A percentile compares a stretch with the other conserved stretches of the same genome.
Evolutionary conservation across 64 coral and sea anemone genomes (phyloP).

Genomic region (Trachythela sp.): DNA sequence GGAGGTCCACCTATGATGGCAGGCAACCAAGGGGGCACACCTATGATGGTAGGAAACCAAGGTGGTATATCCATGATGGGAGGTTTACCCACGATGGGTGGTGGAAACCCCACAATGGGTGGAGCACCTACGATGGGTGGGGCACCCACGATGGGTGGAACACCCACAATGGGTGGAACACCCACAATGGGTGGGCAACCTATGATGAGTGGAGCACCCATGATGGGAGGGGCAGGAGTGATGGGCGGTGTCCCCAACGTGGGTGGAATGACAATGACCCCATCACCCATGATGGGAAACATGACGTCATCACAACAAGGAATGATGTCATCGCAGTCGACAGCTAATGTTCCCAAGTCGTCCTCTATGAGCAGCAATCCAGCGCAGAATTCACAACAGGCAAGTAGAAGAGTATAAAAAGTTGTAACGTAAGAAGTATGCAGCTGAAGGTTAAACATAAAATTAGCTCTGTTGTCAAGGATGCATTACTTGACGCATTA

Average conservation of each 20-base stretch:
- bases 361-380: background rate
- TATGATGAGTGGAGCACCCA: background rate
- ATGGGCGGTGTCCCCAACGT: background rate
- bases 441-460: too few relatives aligned
- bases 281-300: background rate
- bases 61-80: background rate
- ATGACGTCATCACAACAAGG: background rate
- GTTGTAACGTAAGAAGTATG: too few relatives aligned
- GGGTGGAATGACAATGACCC: background rate
- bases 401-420: background rate
- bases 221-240: background rate
- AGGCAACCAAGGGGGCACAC: background rate
- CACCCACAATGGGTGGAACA: background rate
- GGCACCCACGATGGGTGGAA: background rate
- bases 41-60: background rate
- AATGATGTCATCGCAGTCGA: background rate
- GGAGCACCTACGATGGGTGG: background rate
- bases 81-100: background rate
- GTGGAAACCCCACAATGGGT: background rate
- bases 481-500: too few relatives aligned
- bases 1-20: background rate
- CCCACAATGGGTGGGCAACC: background rate
- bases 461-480: too few relatives aligned
- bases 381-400: background rate
- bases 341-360: background rate